These are phyloP conservation scores for Stylophora pistillata DNA, from an alignment of 64 coral and sea anemone species.

Conservation along the genomic window DNA sequence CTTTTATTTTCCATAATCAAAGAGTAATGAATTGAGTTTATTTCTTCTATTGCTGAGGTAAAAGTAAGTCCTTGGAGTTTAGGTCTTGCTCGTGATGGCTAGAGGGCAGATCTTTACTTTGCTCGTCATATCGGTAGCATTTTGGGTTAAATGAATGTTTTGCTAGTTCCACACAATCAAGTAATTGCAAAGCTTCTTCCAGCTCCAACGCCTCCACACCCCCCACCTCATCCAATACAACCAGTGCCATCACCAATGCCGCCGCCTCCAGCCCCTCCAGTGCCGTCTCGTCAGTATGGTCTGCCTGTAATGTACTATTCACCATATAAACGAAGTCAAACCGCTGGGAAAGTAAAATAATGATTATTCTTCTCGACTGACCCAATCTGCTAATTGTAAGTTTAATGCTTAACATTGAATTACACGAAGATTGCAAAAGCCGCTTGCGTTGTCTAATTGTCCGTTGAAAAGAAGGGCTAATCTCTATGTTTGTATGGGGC, in stretches of 20 bases:
- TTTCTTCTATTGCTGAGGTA: too few relatives aligned
- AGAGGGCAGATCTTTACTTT: too few relatives aligned
- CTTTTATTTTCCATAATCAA: neutral
- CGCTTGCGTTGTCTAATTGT: too few relatives aligned
- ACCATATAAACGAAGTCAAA: slow-evolving; percentile 27
- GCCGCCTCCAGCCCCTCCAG: neutral
- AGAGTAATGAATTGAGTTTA: neutral
- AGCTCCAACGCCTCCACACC: neutral
- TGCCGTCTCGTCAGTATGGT: neutral
- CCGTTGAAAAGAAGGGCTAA: too few relatives aligned
- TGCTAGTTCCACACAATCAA: slow-evolving; percentile 6
- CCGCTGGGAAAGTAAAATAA: neutral
- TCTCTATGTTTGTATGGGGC: too few relatives aligned
- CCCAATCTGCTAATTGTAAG: neutral
- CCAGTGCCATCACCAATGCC: neutral
- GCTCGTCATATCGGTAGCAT: neutral
- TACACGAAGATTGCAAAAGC: too few relatives aligned
- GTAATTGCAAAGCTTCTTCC: neutral
- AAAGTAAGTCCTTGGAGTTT: too few relatives aligned
- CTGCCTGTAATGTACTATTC: slow-evolving; percentile 9
- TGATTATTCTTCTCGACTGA: neutral
- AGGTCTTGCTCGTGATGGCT: too few relatives aligned
- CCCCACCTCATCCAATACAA: neutral
- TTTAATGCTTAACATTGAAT: neutral
- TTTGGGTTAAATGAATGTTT: neutral